Evolutionary conservation across 2,113 vertebrate genomes (phyloP), one percentile per base, ranked within the genome.

Genomic region (Otolemur garnettii): DNA sequence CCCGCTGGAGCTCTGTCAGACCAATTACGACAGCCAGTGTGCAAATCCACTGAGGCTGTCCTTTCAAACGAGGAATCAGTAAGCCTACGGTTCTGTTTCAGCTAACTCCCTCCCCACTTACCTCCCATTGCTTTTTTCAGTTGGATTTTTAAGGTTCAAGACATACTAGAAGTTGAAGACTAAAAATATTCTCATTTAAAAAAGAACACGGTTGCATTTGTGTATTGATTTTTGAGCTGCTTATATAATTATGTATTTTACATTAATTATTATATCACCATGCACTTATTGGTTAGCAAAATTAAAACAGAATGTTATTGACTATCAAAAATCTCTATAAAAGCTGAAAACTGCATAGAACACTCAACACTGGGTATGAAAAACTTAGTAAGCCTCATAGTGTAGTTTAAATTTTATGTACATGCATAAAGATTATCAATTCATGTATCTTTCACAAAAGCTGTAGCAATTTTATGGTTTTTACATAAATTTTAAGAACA

Each of bases 261-360:
- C 13, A 68, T 88, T 82, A 87, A 89, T 60, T 66, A 90, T 9
- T 71, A 91, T 38, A 38, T 15, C 2, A 42, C 19, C 22, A 85
- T 42, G 28, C 5, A 91, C 62, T 89, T 80, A 78, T 15, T 14
- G 1, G 62, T 53, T 66, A 59, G 68, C 28, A 86, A 96, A 86
- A 91, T 62, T 88, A 90, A 95, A 97, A 68, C 72, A 94, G 75
- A 50, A 84, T 95, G 19, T 28, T 92, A 53, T 50, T 79, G 57
- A 71, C 62, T 45, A 71, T 57, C 35, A 79, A 1, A 69, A 83
- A 84, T 84, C 42, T 74, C 13, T 12, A 7, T 38, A 35, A 95
- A 89, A 78, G 53, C 12, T 85, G 17, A 72, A 95, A 68, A 71
- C 10, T 78, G 24, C 13, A 86, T 53, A 91, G 90, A 89, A 3